These are phyloP conservation scores for Adelosebastes latens DNA, from an alignment of 2,797 vertebrate species.

Conservation along the genomic window DNA sequence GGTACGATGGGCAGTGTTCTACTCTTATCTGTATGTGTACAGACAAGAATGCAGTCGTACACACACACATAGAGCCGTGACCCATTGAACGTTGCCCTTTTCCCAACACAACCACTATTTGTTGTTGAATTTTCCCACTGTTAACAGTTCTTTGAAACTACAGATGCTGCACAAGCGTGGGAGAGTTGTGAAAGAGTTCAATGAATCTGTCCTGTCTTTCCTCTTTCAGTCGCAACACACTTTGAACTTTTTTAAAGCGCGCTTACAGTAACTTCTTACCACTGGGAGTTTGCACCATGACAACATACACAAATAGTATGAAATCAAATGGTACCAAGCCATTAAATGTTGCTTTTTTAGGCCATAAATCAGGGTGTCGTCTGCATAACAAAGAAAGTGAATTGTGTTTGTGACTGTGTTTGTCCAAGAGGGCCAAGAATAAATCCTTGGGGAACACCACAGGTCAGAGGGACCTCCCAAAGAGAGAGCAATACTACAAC, in stretches of 20 bases:
- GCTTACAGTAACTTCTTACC: neutral
- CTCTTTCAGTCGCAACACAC: neutral
- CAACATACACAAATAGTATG: neutral
- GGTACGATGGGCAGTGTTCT: slow-evolving; percentile 19
- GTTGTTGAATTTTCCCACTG: slow-evolving; percentile 58
- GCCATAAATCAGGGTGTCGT: neutral
- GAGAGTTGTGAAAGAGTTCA: slow-evolving; percentile 30
- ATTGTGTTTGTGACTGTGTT: neutral
- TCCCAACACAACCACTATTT: slow-evolving; percentile 51
- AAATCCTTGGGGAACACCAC: neutral
- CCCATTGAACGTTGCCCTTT: slow-evolving; percentile 34
- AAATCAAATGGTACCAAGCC: neutral
- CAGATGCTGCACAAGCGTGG: slow-evolving; percentile 18
- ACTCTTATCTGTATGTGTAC: slow-evolving; percentile 69
- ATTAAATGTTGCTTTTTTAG: neutral
- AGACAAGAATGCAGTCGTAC: slow-evolving; percentile 40
- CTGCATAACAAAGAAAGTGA: neutral
- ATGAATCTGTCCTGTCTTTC: neutral
- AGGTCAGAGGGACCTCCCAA: neutral
- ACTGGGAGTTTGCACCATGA: neutral
- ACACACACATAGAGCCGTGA: slow-evolving; percentile 24
- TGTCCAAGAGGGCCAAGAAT: neutral
- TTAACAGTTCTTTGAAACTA: slow-evolving; percentile 28
- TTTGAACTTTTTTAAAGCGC: neutral
- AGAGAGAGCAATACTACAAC: neutral